Evolutionary conservation across 2,888 invertebrate genomes (phyloP).

Genomic region (Eupithecia dodoneata): DNA sequence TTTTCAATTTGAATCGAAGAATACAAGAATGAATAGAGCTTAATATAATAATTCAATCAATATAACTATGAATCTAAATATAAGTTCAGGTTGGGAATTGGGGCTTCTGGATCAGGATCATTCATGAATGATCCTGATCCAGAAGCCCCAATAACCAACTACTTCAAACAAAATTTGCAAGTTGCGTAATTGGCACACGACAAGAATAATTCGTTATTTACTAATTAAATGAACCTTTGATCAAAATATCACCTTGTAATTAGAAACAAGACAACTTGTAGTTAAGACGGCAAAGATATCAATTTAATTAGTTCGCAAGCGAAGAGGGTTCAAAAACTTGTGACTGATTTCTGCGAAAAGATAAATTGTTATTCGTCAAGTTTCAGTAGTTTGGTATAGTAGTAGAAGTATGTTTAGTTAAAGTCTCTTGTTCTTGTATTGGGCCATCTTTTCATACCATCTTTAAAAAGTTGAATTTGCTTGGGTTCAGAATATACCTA

Average conservation of each 20-base stretch:
- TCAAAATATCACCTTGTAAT: slow-evolving; percentile 34
- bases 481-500: no score
- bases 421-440: no score
- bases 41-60: no score
- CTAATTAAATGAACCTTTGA: slow-evolving; percentile 39
- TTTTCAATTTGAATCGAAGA: no score
- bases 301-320: not conserved
- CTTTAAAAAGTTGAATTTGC: no score
- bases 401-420: not conserved
- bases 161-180: not conserved
- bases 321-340: not conserved
- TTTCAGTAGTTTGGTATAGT: not conserved
- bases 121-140: no score
- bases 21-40: no score
- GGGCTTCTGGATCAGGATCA: no score
- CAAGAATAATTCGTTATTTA: slow-evolving; percentile 25
- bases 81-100: no score
- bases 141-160: no score
- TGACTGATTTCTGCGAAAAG: not conserved
- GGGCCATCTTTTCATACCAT: no score
- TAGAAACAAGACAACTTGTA: slow-evolving; percentile 14
- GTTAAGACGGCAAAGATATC: not conserved
- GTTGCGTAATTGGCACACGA: slow-evolving; percentile 14
- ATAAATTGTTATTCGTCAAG: not conserved
- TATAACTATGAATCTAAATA: no score